phyloP scores from a whole-genome alignment of 2,797 vertebrate genomes.

The Acanthurus leucopareius region DNA sequence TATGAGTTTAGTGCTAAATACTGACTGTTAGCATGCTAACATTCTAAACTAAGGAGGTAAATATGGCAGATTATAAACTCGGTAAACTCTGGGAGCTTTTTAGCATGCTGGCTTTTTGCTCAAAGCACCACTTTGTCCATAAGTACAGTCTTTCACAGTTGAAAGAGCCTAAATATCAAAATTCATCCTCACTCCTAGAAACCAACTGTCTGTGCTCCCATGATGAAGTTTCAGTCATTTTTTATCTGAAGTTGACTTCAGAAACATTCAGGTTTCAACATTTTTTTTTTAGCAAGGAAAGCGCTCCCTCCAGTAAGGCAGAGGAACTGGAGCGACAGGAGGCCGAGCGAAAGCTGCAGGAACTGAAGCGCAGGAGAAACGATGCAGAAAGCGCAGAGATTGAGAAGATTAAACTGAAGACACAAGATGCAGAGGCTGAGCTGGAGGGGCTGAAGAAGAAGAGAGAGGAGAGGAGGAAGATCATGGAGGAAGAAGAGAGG shows the following conservation, averaged over 20 bases:
- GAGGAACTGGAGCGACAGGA: slow-evolving; percentile 83
- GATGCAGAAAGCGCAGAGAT: slow-evolving; percentile 90
- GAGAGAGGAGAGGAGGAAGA: slow-evolving; percentile 93
- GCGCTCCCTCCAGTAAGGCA: slow-evolving; percentile 56
- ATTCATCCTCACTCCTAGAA: neutral
- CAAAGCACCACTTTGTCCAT: no score
- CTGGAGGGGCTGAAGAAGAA: slow-evolving; percentile 95
- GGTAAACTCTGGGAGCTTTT: no score
- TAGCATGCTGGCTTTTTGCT: no score
- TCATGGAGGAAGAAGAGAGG: slow-evolving; percentile 94
- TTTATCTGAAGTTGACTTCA: neutral
- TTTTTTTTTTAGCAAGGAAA: slow-evolving; percentile 61
- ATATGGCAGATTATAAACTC: no score
- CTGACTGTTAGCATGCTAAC: neutral
- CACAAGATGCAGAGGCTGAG: slow-evolving; percentile 91
- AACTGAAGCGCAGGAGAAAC: slow-evolving; percentile 88
- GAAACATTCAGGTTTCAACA: neutral
- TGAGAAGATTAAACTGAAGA: slow-evolving; percentile 95
- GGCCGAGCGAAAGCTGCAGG: slow-evolving; percentile 89
- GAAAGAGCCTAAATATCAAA: neutral
- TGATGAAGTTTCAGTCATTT: neutral
- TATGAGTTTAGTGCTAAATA: neutral
- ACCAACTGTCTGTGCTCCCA: neutral
- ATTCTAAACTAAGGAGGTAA: neutral
- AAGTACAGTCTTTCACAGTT: no score